A percentile compares a stretch with the other conserved stretches of the same genome.
Conservation (phyloP, 2,888 invertebrate species). For the Drosophila cognata region DNA sequence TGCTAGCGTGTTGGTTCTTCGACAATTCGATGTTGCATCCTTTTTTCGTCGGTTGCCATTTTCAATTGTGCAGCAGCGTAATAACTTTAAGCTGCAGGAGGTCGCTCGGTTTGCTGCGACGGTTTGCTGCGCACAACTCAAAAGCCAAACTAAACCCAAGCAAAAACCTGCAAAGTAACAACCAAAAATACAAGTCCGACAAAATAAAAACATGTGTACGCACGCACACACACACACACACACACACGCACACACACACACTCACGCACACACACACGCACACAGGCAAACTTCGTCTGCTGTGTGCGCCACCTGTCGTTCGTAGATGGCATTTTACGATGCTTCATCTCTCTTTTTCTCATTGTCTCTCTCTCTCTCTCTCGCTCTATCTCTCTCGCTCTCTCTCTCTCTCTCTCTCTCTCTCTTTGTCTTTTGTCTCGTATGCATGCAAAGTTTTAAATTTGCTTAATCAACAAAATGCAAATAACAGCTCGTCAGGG, state of each 20-base stretch:
- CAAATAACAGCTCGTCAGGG: slow-evolving; percentile 62
- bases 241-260: neutral
- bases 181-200: slow-evolving; percentile 24
- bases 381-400: neutral
- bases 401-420: neutral
- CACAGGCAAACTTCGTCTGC: neutral
- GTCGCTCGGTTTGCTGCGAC: slow-evolving; percentile 2
- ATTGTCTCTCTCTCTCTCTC: too few species aligned
- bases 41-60: slow-evolving; percentile 16
- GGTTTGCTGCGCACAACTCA: slow-evolving; percentile 44
- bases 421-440: neutral
- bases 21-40: neutral
- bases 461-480: slow-evolving; percentile 72
- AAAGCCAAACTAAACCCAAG: slow-evolving; percentile 55
- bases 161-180: slow-evolving; percentile 50
- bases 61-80: slow-evolving; percentile 56
- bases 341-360: neutral
- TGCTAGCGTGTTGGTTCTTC: neutral
- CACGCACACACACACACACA: slow-evolving; percentile 18
- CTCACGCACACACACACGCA: neutral
- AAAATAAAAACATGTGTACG: slow-evolving; percentile 31
- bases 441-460: slow-evolving; percentile 57
- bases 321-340: slow-evolving; percentile 10
- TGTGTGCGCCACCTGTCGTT: slow-evolving; percentile 51
- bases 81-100: slow-evolving; percentile 52